These are phyloP conservation scores for Pelosia muscerda DNA, from an alignment of 2,888 invertebrate species.

Conservation along the genomic window DNA sequence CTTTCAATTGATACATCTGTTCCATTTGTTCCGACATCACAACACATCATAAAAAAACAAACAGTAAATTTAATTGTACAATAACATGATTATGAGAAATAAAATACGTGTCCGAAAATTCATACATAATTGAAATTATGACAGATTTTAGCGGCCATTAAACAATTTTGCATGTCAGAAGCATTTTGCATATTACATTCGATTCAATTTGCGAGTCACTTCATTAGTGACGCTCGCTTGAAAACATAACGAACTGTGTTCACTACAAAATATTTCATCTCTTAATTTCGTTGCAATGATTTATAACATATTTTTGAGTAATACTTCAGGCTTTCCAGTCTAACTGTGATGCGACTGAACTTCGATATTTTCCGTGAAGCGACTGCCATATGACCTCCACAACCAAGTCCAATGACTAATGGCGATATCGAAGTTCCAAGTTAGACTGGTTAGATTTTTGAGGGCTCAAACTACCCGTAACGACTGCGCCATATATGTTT, in stretches of 20 bases:
- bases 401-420: too few species aligned
- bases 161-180: conserved; percentile 34
- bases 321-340: not conserved
- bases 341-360: not conserved
- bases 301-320: conserved; percentile 16
- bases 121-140: conserved; percentile 19
- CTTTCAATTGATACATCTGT: too few species aligned
- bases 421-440: too few species aligned
- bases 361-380: too few species aligned
- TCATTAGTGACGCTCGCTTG: conserved; percentile 48
- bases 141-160: conserved; percentile 31
- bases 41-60: too few species aligned
- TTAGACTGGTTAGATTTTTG: too few species aligned
- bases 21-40: too few species aligned
- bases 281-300: conserved; percentile 19
- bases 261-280: conserved; percentile 36
- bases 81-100: not conserved
- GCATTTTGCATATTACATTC: conserved; percentile 44
- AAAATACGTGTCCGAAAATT: not conserved
- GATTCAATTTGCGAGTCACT: conserved; percentile 46
- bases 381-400: too few species aligned
- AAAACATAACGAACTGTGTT: conserved; percentile 37
- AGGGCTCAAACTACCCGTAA: too few species aligned
- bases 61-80: not conserved
- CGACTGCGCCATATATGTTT: too few species aligned